Base-by-base conservation (phyloP, 2,113 vertebrate species). In the Bagarius yarrelli region DNA sequence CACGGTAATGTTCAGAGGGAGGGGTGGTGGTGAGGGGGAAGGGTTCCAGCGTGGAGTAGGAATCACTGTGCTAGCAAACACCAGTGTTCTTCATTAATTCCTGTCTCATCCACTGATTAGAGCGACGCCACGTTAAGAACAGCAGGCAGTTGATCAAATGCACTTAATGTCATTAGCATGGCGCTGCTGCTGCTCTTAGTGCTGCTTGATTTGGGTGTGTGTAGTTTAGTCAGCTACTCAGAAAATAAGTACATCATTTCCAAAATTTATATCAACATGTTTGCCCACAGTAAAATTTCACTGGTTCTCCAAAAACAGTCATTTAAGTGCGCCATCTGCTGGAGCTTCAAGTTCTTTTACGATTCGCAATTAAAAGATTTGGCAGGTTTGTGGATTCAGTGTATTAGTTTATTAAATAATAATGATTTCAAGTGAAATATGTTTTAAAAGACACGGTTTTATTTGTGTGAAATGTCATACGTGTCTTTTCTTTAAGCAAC, bases 281-380 rank as follows among this genome's bases (percentile, higher is more conserved):
- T n/a, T 63, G 69, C 56, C 47, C 70, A 55, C 15, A 69, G 69
- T 55, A 34, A 85, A 66, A 75, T 40, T 73, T 69, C 27, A 34
- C 11, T 25, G 56, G 47, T 8, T 47, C 1, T 70, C 63, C 47
- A 4, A 40, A 30, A 56, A 55, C 21, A 21, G 53, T 11, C 55
- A 83, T 74, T 74, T 60, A 91, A 91, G 86, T 92, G 90, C 91
- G 87, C 92, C 93, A 88, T 86, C 91, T 83, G 82, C 89, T 91
- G 40, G 23, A 69, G 36, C 1, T 69, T 69, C 15, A 12, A 69
- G 36, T 25, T 40, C 36, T 67, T 13, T 44, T n/a, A 13, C 36
- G 32, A 27, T 36, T 36, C 9, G 5, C 34, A 67, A 44, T 44
- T 14, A 5, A 67, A 44, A 69, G 15, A 44, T 13, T 69, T 40